Evolutionary conservation across 2,888 invertebrate species (phyloP).

Genomic region (Drosophila vallismaia): DNA sequence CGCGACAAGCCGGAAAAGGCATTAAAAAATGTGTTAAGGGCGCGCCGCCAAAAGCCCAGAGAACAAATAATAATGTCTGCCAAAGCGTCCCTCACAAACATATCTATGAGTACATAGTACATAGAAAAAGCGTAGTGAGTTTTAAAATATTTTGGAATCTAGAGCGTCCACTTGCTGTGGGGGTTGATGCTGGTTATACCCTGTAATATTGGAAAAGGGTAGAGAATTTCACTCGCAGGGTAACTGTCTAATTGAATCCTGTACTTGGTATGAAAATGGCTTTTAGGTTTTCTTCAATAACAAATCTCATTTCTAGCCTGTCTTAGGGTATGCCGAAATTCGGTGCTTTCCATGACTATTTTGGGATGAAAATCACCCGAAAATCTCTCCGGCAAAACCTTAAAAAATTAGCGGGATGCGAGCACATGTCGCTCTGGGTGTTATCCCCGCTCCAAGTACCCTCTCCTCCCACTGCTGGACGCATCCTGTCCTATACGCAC

Average conservation of each 20-base stretch:
- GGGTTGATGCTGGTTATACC: constrained; percentile 61
- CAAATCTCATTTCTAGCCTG: neutral
- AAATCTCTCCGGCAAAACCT: constrained; percentile 29
- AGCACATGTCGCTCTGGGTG: constrained; percentile 62
- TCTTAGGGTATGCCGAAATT: neutral
- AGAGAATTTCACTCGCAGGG: neutral
- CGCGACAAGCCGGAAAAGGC: constrained; percentile 14
- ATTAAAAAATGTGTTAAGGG: constrained; percentile 74
- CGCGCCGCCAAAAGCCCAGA: constrained; percentile 66
- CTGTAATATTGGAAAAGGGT: constrained; percentile 2
- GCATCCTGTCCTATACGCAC: constrained; percentile 5
- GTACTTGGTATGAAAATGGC: too few species aligned
- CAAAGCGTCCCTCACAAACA: constrained; percentile 42
- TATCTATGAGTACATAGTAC: constrained; percentile 12
- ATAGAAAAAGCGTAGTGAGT: constrained; percentile 45
- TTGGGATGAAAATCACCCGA: constrained; percentile 44
- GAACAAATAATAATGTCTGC: constrained; percentile 79
- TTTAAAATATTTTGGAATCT: constrained; percentile 64
- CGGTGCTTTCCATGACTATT: constrained; percentile 25
- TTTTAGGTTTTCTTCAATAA: neutral
- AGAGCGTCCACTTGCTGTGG: constrained; percentile 56
- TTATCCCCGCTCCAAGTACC: constrained; percentile 10
- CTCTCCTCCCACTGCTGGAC: neutral
- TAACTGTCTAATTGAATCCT: too few species aligned
- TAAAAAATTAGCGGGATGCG: constrained; percentile 73